Conservation (phyloP, 2,888 invertebrate genomes). For the Arctia plantaginis region DNA sequence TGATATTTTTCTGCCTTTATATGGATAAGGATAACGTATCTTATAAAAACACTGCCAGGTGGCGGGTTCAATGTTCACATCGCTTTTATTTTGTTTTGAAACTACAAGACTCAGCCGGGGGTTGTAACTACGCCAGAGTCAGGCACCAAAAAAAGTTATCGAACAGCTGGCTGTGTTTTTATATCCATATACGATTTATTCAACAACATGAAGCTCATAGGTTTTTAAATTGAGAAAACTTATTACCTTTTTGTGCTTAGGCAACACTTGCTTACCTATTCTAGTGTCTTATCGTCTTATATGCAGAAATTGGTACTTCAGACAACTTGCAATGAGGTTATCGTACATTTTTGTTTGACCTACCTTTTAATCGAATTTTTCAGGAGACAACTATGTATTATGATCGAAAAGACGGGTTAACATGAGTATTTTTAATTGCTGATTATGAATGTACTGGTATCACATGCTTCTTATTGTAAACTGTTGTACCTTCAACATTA, state of each 20-base stretch:
- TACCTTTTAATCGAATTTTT: neutral
- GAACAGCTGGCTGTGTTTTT: slow-evolving; percentile 68
- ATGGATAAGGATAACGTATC: slow-evolving; percentile 52
- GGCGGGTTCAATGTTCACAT: slow-evolving; percentile 76
- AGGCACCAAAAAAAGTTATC: slow-evolving; percentile 47
- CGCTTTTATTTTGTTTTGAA: slow-evolving; percentile 77
- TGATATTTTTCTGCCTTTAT: slow-evolving; percentile 30
- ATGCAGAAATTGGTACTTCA: neutral
- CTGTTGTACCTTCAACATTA: too few species aligned
- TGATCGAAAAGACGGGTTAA: neutral
- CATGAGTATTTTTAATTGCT: neutral
- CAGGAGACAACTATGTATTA: too few species aligned
- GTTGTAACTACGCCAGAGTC: slow-evolving; percentile 53
- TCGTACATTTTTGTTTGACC: neutral
- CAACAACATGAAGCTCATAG: slow-evolving; percentile 22
- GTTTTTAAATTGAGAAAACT: slow-evolving; percentile 27
- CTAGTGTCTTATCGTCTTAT: slow-evolving; percentile 12
- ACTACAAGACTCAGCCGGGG: slow-evolving; percentile 61
- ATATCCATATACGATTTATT: slow-evolving; percentile 20
- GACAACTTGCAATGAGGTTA: too few species aligned
- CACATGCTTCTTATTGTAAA: too few species aligned
- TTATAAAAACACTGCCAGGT: slow-evolving; percentile 76
- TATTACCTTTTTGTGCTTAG: slow-evolving; percentile 24
- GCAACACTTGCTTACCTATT: slow-evolving; percentile 40
- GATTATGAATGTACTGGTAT: too few species aligned